phyloP scores from a whole-genome alignment of 1,140 invertebrate species.

The Psix sp. region DNA sequence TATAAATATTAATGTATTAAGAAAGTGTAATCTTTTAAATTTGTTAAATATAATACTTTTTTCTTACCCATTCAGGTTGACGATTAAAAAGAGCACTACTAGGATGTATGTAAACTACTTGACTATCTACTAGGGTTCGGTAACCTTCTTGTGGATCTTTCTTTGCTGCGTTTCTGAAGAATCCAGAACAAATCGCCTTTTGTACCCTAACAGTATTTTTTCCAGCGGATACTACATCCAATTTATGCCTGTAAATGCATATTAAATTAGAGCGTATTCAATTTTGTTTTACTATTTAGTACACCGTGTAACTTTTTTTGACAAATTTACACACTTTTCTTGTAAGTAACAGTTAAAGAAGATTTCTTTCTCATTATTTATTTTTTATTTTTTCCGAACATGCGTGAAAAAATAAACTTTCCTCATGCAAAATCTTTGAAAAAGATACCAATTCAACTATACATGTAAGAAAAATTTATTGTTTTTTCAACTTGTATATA shows the following conservation, averaged over 20 bases:
- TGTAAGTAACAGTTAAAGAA: too few species aligned
- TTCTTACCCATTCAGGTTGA: constrained; percentile 95
- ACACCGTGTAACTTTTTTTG: too few species aligned
- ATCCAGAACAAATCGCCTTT: constrained; percentile 99
- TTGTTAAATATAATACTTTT: constrained; percentile 4
- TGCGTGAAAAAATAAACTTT: neutral
- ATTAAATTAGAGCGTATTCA: constrained; percentile 45
- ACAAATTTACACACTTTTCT: too few species aligned
- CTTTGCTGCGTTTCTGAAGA: constrained; percentile 99
- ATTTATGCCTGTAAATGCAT: constrained; percentile 86
- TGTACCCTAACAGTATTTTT: constrained; percentile 97
- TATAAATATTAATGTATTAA: too few species aligned
- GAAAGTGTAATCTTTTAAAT: too few species aligned
- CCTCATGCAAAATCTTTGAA: too few species aligned
- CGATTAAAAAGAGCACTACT: constrained; percentile 98
- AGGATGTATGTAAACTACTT: constrained; percentile 99
- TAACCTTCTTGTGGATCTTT: constrained; percentile 99
- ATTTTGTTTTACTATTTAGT: neutral
- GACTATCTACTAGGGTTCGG: constrained; percentile 96
- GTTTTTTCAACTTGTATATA: too few species aligned
- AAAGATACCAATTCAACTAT: too few species aligned
- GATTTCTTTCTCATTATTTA: too few species aligned
- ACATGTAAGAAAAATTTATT: too few species aligned
- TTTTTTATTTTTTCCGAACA: too few species aligned
- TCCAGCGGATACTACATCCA: constrained; percentile 97